Percentiles rank a stretch among this genome's conserved stretches.
phyloP scores from a whole-genome alignment of 2,113 vertebrate genomes.

The Charina bottae region DNA sequence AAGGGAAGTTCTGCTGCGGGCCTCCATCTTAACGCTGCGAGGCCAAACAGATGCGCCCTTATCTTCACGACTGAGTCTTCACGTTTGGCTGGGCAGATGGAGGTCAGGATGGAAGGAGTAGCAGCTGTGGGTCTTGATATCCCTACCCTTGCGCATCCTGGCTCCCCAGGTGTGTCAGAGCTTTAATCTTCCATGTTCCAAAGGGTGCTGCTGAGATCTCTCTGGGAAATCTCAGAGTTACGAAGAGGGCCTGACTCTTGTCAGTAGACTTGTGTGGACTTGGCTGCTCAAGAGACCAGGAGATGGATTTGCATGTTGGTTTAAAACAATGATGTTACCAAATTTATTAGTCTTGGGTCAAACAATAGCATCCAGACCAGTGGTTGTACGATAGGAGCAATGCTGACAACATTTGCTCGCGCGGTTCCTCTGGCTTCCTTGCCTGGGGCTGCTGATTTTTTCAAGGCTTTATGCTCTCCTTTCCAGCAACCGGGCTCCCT shows the following conservation, averaged over 20 bases:
- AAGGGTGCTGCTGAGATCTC: not conserved
- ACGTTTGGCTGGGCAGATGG: too few relatives aligned
- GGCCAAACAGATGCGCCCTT: too few relatives aligned
- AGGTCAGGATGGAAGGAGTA: too few relatives aligned
- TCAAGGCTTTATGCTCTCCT: too few relatives aligned
- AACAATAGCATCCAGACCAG: not conserved
- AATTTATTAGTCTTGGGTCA: not conserved
- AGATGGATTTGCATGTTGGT: not conserved
- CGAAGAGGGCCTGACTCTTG: not conserved
- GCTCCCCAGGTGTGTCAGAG: too few relatives aligned
- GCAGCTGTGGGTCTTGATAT: too few relatives aligned
- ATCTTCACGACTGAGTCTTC: too few relatives aligned
- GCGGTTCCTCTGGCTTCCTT: accelerated
- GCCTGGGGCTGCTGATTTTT: not conserved
- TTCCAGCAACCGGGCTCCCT: too few relatives aligned
- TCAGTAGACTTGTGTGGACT: not conserved
- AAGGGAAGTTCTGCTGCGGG: not conserved
- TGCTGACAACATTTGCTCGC: accelerated
- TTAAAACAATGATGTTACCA: not conserved
- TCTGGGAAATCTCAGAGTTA: not conserved
- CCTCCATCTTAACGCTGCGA: too few relatives aligned
- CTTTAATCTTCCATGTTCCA: not conserved
- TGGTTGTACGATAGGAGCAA: too few relatives aligned
- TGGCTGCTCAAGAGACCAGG: not conserved
- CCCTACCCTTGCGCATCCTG: too few relatives aligned